Conservation (phyloP, 30 jellyfish, hydroid and myxozoan genomes). For the Aurelia sp. region DNA sequence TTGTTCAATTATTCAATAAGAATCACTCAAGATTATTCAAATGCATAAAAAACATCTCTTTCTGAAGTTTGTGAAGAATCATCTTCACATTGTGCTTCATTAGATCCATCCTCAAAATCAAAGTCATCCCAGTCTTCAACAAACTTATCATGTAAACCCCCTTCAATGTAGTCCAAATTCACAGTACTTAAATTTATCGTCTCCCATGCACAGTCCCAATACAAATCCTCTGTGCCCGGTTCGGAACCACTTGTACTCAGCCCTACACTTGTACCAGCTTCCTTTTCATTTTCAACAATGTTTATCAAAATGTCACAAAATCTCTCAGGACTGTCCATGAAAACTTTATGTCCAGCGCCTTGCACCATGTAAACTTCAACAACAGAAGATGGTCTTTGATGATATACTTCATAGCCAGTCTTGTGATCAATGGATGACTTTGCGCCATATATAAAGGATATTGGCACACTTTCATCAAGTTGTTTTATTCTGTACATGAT, state of each 20-base stretch:
- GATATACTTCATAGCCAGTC: constrained; percentile 80
- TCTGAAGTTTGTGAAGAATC: constrained; percentile 4
- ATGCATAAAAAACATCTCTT: constrained; percentile 24
- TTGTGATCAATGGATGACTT: constrained; percentile 73
- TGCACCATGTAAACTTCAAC: constrained; percentile 82
- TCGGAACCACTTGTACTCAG: constrained; percentile 36
- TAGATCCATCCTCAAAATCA: constrained; percentile 10
- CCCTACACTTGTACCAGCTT: neutral
- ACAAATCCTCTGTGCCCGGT: constrained; percentile 54
- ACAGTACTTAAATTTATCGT: constrained; percentile 63
- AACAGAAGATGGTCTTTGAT: constrained; percentile 56
- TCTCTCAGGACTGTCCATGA: constrained; percentile 74
- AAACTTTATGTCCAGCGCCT: constrained; percentile 71
- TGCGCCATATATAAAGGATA: constrained; percentile 76
- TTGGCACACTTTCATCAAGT: constrained; percentile 64
- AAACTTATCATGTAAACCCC: constrained; percentile 9
- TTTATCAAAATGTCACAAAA: constrained; percentile 64
- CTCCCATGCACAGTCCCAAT: constrained; percentile 91
- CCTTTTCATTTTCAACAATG: constrained; percentile 46
- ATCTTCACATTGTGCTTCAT: neutral
- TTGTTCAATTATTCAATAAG: neutral
- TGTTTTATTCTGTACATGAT: constrained; percentile 52
- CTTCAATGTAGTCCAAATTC: constrained; percentile 31
- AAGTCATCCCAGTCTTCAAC: constrained; percentile 43
- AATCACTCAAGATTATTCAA: constrained; percentile 5